Percentiles rank a stretch among this genome's conserved stretches.
Evolutionary conservation across 1,140 invertebrate genomes (phyloP).

Genomic region (Uloborus diversus): DNA sequence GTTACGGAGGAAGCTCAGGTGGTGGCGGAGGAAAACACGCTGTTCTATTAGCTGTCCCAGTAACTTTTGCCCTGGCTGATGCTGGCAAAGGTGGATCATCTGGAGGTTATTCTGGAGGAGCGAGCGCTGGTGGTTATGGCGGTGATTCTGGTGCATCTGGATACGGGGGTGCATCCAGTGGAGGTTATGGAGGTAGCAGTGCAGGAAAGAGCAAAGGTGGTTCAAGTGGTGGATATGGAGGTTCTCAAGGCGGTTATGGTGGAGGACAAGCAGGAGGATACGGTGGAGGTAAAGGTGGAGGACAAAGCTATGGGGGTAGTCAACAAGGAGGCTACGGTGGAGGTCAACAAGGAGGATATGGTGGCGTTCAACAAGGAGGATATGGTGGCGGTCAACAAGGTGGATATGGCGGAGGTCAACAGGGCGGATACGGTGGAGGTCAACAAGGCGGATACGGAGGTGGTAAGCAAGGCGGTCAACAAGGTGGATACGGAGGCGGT

Average conservation of each 20-base stretch:
- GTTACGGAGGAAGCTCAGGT: slow-evolving; percentile 37
- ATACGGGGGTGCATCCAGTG: slow-evolving; percentile 1
- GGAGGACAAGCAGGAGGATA: slow-evolving; percentile 16
- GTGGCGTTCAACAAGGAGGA: not conserved
- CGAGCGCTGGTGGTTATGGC: slow-evolving; percentile 25
- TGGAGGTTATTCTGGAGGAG: slow-evolving; percentile 38
- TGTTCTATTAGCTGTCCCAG: slow-evolving; percentile 53
- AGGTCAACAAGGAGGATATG: not conserved
- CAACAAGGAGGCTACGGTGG: not conserved
- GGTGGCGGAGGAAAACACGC: slow-evolving; percentile 51
- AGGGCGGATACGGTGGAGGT: not conserved
- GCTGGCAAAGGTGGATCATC: slow-evolving; percentile 51
- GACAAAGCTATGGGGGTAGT: not conserved
- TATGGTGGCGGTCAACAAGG: not conserved
- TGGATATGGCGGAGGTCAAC: not conserved
- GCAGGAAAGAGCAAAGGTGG: not conserved
- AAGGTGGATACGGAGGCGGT: slow-evolving; percentile 25
- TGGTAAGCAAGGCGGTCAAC: not conserved
- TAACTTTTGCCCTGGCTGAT: slow-evolving; percentile 35
- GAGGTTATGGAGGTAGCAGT: not conserved
- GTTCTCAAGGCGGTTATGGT: slow-evolving; percentile 17
- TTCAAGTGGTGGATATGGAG: not conserved
- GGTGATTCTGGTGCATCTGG: not conserved
- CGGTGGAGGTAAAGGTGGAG: slow-evolving; percentile 22
- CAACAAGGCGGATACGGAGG: not conserved